phyloP scores from a whole-genome alignment of 2,888 invertebrate species.

The Hyalella azteca region DNA sequence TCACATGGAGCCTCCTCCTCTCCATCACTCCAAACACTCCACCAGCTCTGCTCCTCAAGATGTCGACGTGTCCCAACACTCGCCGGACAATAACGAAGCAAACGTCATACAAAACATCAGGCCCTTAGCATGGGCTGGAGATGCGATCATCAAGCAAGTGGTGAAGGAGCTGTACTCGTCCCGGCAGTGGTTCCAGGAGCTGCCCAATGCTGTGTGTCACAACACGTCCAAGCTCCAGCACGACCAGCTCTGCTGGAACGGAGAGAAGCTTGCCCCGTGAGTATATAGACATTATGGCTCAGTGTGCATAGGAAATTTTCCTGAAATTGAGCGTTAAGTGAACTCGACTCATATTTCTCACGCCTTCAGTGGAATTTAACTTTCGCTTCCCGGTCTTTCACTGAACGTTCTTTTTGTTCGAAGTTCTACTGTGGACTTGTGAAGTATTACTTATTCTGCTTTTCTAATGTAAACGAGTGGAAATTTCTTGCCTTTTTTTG shows the following conservation, averaged over 20 bases:
- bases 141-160: conserved; percentile 21
- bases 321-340: no score
- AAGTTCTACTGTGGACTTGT: no score
- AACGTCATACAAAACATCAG: not conserved
- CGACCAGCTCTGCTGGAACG: conserved; percentile 27
- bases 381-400: no score
- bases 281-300: no score
- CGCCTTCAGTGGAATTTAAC: no score
- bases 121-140: conserved; percentile 20
- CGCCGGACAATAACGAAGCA: not conserved
- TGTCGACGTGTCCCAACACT: not conserved
- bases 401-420: no score
- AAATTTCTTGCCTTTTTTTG: no score
- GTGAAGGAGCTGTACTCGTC: conserved; percentile 22
- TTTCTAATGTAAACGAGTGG: no score
- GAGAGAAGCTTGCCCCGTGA: conserved; percentile 17
- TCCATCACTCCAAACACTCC: conserved; percentile 12
- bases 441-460: no score
- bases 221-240: not conserved
- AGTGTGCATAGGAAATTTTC: no score
- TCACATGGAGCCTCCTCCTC: not conserved
- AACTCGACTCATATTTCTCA: no score
- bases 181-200: conserved; percentile 20
- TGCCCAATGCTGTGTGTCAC: conserved; percentile 19
- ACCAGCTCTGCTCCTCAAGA: not conserved